phyloP scores from a whole-genome alignment of 2,113 vertebrate genomes.

The Propithecus coquereli region DNA sequence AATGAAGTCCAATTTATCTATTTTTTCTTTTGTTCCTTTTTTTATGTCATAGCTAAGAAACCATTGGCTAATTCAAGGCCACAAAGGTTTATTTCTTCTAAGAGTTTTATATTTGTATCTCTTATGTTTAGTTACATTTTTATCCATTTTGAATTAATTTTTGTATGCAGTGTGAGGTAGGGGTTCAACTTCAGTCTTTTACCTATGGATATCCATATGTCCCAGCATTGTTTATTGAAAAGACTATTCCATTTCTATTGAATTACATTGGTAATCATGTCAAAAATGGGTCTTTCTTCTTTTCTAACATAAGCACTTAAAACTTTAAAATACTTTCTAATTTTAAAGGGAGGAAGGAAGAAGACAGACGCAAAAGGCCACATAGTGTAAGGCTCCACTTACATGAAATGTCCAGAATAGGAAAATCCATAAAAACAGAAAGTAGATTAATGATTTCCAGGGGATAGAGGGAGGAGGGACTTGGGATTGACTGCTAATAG shows the following conservation, averaged over 20 bases:
- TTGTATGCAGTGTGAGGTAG: not conserved
- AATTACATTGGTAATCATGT: not conserved
- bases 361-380: not conserved
- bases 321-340: not conserved
- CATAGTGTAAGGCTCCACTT: not conserved
- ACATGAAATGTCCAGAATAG: not conserved
- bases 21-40: not conserved
- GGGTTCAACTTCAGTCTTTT: not conserved
- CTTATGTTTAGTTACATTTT: not conserved
- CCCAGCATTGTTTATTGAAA: not conserved
- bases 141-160: not conserved
- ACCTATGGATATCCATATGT: not conserved
- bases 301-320: slow-evolving; percentile 17
- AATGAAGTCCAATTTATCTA: not conserved
- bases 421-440: not conserved
- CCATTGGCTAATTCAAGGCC: not conserved
- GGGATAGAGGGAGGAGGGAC: not conserved
- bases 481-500: not conserved
- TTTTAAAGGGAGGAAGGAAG: not conserved
- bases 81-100: not conserved
- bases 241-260: not conserved
- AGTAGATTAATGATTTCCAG: not conserved
- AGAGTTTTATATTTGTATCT: not conserved
- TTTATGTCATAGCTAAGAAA: not conserved
- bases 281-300: not conserved